Evolutionary conservation across 2,113 vertebrate genomes (phyloP), one percentile per base, ranked within the genome.

Genomic region (Bungarus multicinctus): DNA sequence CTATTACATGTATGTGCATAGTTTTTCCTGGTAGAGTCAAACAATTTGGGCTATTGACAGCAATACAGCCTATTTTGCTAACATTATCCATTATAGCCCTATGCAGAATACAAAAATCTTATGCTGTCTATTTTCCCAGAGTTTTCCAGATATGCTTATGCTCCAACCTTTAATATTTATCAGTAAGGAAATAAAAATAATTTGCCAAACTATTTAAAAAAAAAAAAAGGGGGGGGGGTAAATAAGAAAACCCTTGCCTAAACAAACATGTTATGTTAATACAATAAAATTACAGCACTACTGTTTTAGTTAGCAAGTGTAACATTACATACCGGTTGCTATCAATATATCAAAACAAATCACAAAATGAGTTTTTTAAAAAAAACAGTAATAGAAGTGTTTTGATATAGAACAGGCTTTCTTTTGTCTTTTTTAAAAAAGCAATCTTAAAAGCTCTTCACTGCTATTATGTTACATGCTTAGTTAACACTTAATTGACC

Each of bases 401-500:
- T 64, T 91, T 81, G 87, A 91, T 74, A 54, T 14, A 53, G 74
- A 22, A 81, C 34, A 81, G 20, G 34, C 23, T 89, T 30, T 57
- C 74, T 90, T 94, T 81, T 74, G 27, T 89, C 34, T 94, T 86
- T 39, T 45, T 91, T 47, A 8, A 50, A 43, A 18, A 93, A 94
- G 43, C 81, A 89, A 60, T 74, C 0, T 0, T 0, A 60, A 45
- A 91, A 96, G 20, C 43, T 87, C 50, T 50, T 50, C 39, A 74
- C 20, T 95, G 96, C 92, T 92, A 69, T 95, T 94, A 34, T 93
- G 52, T 69, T 34, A 22, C 50, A 34, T 88, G 95, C 96, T 95
- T 95, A 54, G 94, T 93, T 90, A 95, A 94, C 47, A 92, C 95
- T 95, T 97, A 97, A 97, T 96, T 95, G 94, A 94, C 90, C 93